Evolutionary conservation across 2,113 vertebrate species (phyloP).

Genomic region (Gallinago media): DNA sequence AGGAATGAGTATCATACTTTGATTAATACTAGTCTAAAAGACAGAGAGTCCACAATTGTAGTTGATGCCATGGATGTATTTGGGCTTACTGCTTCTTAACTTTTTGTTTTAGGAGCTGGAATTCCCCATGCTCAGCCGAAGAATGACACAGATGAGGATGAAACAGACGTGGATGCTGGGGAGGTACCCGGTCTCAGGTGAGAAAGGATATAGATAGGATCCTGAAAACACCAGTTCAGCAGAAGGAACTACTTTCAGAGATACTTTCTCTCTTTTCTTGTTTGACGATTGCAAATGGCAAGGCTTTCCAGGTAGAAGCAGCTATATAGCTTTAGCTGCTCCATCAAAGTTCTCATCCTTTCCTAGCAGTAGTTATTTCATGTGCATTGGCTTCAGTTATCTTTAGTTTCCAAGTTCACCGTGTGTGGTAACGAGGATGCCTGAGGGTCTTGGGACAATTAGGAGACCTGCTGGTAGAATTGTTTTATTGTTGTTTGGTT

Average conservation of each 20-base stretch:
- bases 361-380: not conserved
- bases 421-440: not conserved
- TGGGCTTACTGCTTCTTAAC: not conserved
- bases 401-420: not conserved
- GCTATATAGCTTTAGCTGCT: not conserved
- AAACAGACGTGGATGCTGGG: not conserved
- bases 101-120: not conserved
- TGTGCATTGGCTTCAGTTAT: not conserved
- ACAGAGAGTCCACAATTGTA: not conserved
- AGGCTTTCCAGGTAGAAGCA: not conserved
- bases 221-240: not conserved
- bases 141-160: not conserved
- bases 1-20: not conserved
- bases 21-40: not conserved
- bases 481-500: not conserved
- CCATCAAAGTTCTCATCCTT: not conserved
- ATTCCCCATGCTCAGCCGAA: not conserved
- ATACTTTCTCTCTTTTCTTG: not conserved
- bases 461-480: not conserved
- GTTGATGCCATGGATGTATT: not conserved
- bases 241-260: not conserved
- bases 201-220: not conserved
- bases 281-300: not conserved
- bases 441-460: not conserved
- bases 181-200: not conserved